Base-by-base conservation (phyloP, 2,888 invertebrate genomes). In the Oscheius sp. region DNA sequence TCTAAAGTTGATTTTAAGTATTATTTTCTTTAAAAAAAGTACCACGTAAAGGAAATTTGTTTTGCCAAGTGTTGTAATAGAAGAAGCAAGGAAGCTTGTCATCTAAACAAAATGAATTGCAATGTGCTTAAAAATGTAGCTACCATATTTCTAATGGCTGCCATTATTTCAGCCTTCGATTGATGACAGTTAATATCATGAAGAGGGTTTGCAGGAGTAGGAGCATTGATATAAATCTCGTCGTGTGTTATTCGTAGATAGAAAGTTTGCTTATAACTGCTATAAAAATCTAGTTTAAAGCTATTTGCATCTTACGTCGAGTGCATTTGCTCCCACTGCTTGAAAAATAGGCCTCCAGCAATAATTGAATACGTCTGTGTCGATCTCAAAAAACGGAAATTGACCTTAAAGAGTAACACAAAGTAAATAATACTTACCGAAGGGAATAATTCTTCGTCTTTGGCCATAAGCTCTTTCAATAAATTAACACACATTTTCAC, bases 291-390 rank as follows among this genome's bases (percentile, higher is more conserved):
- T n/a, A n/a, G n/a, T n/a, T n/a, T n/a, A n/a, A n/a, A n/a, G n/a
- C n/a, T n/a, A n/a, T n/a, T n/a, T n/a, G n/a, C n/a, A n/a, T n/a
- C n/a, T n/a, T n/a, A n/a, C n/a, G n/a, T n/a, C n/a, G n/a, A n/a
- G n/a, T n/a, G n/a, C n/a, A n/a, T 50, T 15, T 73, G 67, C n/a
- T 84, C 84, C 61, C 67, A 82, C 39, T 79, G 76, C 31, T 76
- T 74, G n/a, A n/a, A n/a, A n/a, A n/a, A n/a, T n/a, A n/a, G n/a
- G n/a, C n/a, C n/a, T n/a, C n/a, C n/a, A n/a, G 75, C 57, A 53
- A 84, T 68, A 6, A 74, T 57, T 2, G 81, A 72, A 61, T 70
- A 70, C 27, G 61, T 64, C 15, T 70, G 64, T 6, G 81, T 70
- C 29, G 65, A 72, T n/a, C 82, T 74, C 23, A 79, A 34, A 65